Evolutionary conservation across 2,888 invertebrate species (phyloP).

Genomic region (Cheilosia impressa): DNA sequence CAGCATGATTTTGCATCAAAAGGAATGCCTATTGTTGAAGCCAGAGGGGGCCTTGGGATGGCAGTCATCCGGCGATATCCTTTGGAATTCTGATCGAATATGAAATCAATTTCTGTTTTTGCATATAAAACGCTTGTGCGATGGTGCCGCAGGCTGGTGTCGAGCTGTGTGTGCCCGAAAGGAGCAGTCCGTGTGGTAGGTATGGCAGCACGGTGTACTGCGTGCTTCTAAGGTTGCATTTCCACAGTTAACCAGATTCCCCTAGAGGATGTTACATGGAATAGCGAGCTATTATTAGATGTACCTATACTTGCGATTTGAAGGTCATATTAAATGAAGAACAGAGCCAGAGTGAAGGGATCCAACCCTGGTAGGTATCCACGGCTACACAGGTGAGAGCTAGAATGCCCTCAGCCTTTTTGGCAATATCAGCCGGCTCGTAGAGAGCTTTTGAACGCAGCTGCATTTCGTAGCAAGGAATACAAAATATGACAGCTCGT

Average conservation of each 20-base stretch:
- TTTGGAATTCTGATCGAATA: slow-evolving; percentile 71
- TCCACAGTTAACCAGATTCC: slow-evolving; percentile 45
- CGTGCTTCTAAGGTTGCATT: slow-evolving; percentile 69
- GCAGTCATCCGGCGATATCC: slow-evolving; percentile 52
- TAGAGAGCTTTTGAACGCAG: too few species aligned
- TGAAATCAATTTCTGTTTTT: slow-evolving; percentile 75
- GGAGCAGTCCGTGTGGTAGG: slow-evolving; percentile 25
- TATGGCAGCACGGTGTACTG: slow-evolving; percentile 10
- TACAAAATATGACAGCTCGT: too few species aligned
- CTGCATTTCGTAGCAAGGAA: too few species aligned
- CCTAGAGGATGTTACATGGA: slow-evolving; percentile 40
- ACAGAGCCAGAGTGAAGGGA: too few species aligned
- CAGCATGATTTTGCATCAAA: slow-evolving; percentile 65
- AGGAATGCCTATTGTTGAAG: slow-evolving; percentile 67
- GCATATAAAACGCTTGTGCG: slow-evolving; percentile 72
- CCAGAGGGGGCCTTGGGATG: slow-evolving; percentile 13
- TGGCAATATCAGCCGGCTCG: too few species aligned
- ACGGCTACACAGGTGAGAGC: too few species aligned
- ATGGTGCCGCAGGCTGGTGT: slow-evolving; percentile 45
- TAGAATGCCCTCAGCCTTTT: too few species aligned
- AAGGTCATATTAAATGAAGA: slow-evolving; percentile 54
- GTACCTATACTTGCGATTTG: not conserved
- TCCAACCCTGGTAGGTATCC: too few species aligned
- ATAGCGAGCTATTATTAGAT: slow-evolving; percentile 29
- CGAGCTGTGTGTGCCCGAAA: slow-evolving; percentile 50